Percentiles rank a stretch among this genome's conserved stretches.
Evolutionary conservation across 2,888 invertebrate species (phyloP).

Genomic region (Plagodis dolabraria): DNA sequence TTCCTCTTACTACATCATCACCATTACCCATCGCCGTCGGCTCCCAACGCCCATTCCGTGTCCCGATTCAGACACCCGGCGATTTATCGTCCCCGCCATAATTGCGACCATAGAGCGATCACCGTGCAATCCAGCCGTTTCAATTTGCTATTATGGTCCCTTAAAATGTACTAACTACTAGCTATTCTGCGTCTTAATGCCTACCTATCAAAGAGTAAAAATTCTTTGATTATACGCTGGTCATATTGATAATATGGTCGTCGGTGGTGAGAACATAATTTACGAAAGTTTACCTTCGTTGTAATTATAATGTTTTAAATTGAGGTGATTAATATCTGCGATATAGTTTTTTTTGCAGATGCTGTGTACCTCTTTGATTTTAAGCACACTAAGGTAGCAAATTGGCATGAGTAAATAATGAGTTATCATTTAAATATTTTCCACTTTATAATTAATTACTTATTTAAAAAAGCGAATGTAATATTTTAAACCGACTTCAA

Average conservation of each 20-base stretch:
- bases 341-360: too few species aligned
- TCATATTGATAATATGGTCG: slow-evolving; percentile 13
- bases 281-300: slow-evolving; percentile 5
- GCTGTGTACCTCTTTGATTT: too few species aligned
- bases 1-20: slow-evolving; percentile 42
- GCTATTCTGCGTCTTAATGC: slow-evolving; percentile 36
- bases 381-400: too few species aligned
- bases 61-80: slow-evolving; percentile 71
- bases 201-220: slow-evolving; percentile 32
- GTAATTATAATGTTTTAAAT: too few species aligned
- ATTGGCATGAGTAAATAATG: too few species aligned
- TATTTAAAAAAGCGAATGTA: too few species aligned
- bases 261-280: slow-evolving; percentile 35
- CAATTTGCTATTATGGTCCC: slow-evolving; percentile 76
- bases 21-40: slow-evolving; percentile 49
- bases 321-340: too few species aligned
- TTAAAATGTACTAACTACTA: slow-evolving; percentile 7
- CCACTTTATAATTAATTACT: too few species aligned
- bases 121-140: slow-evolving; percentile 60
- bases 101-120: slow-evolving; percentile 64
- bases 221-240: slow-evolving; percentile 34
- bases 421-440: too few species aligned
- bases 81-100: slow-evolving; percentile 79
- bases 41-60: slow-evolving; percentile 80
- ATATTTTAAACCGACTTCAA: too few species aligned